phyloP scores from a whole-genome alignment of 2,888 invertebrate species.

The Chalcosyrphus nemorum region DNA sequence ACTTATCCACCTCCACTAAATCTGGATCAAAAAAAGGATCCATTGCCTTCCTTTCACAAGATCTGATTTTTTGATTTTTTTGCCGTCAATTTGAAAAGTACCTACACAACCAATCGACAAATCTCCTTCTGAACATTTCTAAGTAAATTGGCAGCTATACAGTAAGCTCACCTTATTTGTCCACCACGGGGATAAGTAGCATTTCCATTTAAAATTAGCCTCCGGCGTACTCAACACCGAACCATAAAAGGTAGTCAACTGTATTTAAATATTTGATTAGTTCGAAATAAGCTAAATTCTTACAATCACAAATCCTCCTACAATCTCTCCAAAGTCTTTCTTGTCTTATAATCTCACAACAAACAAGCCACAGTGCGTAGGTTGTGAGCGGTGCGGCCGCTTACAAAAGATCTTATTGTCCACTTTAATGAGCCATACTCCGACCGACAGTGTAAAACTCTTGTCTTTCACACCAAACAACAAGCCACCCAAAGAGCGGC shows the following conservation, averaged over 20 bases:
- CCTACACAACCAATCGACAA: too few species aligned
- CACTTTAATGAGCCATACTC: constrained; percentile 13
- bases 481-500: background rate
- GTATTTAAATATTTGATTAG: constrained; percentile 18
- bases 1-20: too few species aligned
- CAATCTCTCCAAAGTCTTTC: background rate
- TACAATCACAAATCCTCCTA: constrained; percentile 10
- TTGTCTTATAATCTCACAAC: background rate
- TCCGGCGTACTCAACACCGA: background rate
- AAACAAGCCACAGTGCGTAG: background rate
- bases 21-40: too few species aligned
- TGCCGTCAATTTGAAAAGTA: too few species aligned
- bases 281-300: background rate
- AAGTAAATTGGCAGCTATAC: too few species aligned
- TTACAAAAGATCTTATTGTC: constrained; percentile 24
- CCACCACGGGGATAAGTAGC: too few species aligned
- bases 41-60: too few species aligned
- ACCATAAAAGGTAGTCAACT: background rate
- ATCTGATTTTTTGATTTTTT: too few species aligned
- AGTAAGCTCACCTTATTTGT: too few species aligned
- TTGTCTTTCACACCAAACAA: constrained; percentile 10
- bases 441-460: background rate
- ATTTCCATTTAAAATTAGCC: background rate
- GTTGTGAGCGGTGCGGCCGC: background rate
- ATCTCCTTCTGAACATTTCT: too few species aligned